Evolutionary conservation across 2,113 vertebrate genomes (phyloP), one percentile per base, ranked within the genome.

Genomic region (Rhombomys opimus): DNA sequence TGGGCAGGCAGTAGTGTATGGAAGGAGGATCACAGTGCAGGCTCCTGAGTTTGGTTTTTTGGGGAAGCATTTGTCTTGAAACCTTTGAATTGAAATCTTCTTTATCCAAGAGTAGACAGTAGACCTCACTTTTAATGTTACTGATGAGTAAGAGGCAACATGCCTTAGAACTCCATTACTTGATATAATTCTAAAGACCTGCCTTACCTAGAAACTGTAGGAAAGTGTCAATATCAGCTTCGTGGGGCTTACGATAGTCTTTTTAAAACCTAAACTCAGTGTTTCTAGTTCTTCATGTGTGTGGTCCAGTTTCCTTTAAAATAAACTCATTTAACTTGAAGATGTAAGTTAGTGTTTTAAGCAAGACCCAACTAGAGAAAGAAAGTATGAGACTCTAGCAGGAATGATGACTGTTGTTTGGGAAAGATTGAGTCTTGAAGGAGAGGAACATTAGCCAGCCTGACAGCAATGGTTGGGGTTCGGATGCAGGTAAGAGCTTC

Each of bases 221-320:
- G 6, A 30, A 76, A 90, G 35, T 57, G 25, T 82, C 54, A 12
- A 1, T 73, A 25, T 72, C 11, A 54, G 57, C 13, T 59, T 86
- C 32, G 3, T 75, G 41, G 1, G 30, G 27, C 61, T 63, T 94
- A 52, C 17, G 11, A 10, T 73, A 80, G 67, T 38, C 10, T 41
- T 75, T 92, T 41, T 46, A 46, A 57, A 57, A 54, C 46, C 11
- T 93, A 50, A 94, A 57, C 27, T 12, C 15, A 61, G 4, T 20
- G n/a, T 73, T n/a, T 77, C 87, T 85, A n/a, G 50, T 76, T 90
- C 94, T 88, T 72, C 17, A 38, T 90, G 23, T 25, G 35, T 91
- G 17, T 93, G 38, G 78, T 91, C 9, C 14, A 76, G 57, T 0
- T 85, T 96, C 22, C 30, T 81, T 78, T 82, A 86, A 91, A 95